Conservation (phyloP, 2,888 invertebrate genomes). For the Gortyna flavago region DNA sequence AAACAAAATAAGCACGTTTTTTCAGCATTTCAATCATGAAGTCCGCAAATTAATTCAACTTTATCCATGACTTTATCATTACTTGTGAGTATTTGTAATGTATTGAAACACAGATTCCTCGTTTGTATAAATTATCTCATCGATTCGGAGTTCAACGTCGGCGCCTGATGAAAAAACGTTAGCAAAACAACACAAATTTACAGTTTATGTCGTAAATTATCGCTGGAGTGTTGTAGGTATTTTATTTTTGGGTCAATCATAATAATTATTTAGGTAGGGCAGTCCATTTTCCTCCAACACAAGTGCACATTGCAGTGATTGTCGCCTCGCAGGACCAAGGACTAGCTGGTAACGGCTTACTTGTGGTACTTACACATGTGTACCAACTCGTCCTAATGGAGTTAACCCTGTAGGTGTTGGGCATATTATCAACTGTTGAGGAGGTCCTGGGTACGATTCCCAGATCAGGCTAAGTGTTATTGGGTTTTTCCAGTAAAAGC, state of each 20-base stretch:
- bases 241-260: background rate
- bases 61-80: background rate
- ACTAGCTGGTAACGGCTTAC: background rate
- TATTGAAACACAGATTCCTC: background rate
- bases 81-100: background rate
- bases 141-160: background rate
- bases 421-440: background rate
- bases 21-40: background rate
- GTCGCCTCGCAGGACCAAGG: background rate
- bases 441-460: background rate
- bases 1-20: background rate
- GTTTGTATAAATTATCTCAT: background rate
- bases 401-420: background rate
- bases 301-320: background rate
- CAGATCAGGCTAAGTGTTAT: background rate
- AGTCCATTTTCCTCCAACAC: background rate
- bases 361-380: background rate
- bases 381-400: background rate
- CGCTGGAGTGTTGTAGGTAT: background rate
- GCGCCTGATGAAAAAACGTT: constrained; percentile 26
- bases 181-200: constrained; percentile 27
- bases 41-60: background rate
- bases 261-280: no score
- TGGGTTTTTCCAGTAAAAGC: background rate
- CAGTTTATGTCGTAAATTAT: background rate